A percentile compares a stretch with the other conserved stretches of the same genome.
Evolutionary conservation across 2,797 vertebrate genomes (phyloP).

Genomic region (Hypotaenidia philippensis): DNA sequence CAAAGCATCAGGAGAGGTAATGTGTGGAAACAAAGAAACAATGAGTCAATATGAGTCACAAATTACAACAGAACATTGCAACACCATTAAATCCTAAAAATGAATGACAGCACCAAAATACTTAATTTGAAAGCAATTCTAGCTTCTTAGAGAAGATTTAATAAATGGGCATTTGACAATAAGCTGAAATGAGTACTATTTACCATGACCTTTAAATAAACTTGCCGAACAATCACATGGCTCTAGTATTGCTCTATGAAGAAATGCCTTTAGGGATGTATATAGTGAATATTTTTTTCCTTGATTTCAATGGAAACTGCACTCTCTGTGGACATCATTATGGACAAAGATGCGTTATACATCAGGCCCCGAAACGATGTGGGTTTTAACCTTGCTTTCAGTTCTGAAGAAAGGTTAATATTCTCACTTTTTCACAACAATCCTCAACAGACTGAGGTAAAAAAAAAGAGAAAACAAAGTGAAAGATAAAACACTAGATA

Average conservation of each 20-base stretch:
- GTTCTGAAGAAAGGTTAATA: neutral
- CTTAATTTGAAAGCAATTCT: neutral
- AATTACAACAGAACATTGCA: neutral
- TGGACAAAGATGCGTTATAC: neutral
- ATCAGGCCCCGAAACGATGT: neutral
- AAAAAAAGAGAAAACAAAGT: neutral
- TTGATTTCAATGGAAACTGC: neutral
- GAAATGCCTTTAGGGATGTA: neutral
- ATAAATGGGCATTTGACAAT: neutral
- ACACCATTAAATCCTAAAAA: neutral
- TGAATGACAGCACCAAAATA: neutral
- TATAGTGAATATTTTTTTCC: neutral
- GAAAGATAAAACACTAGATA: neutral
- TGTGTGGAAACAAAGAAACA: neutral
- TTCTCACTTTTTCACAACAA: neutral
- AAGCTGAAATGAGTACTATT: neutral
- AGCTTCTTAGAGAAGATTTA: neutral
- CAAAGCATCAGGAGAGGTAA: neutral
- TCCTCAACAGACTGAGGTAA: neutral
- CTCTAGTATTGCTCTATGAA: neutral
- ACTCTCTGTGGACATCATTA: neutral
- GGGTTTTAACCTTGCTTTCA: neutral
- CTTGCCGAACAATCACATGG: neutral
- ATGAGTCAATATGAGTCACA: constrained; percentile 5
- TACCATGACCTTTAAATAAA: neutral